These are phyloP conservation scores for Drosophila anomelani DNA, from an alignment of 2,888 invertebrate species.

Conservation along the genomic window DNA sequence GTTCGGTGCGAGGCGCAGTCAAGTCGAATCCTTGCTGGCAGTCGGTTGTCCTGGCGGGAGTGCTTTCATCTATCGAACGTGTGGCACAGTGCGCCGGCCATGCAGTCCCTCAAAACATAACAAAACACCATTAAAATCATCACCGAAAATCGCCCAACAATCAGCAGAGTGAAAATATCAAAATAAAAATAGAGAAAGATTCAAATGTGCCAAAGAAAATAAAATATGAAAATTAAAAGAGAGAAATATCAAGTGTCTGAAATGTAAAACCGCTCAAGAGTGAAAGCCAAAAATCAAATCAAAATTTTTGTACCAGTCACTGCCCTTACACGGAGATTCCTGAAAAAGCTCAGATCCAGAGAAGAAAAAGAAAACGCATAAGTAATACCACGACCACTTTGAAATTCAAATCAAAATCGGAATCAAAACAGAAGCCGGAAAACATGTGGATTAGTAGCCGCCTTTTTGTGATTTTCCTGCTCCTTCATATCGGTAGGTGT, in stretches of 20 bases:
- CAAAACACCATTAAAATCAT: conserved; percentile 39
- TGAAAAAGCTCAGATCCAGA: conserved; percentile 16
- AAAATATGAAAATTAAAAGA: neutral
- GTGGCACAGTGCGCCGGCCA: conserved; percentile 45
- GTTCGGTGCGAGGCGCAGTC: conserved; percentile 59
- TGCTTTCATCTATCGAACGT: conserved; percentile 20
- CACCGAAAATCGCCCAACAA: conserved; percentile 18
- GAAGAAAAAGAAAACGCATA: conserved; percentile 20
- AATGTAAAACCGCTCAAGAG: conserved; percentile 46
- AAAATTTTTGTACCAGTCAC: conserved; percentile 29
- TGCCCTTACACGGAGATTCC: conserved; percentile 32
- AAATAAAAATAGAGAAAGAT: conserved; percentile 14
- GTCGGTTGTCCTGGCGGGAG: conserved; percentile 67
- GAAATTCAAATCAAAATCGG: conserved; percentile 47
- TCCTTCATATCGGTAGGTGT: conserved; percentile 84
- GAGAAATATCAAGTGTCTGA: conserved; percentile 32
- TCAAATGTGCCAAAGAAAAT: conserved; percentile 62
- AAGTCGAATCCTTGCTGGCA: conserved; percentile 65
- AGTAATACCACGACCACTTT: conserved; percentile 12
- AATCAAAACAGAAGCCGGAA: conserved; percentile 78
- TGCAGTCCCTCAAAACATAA: conserved; percentile 44
- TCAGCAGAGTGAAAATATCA: conserved; percentile 10
- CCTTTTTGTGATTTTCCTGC: conserved; percentile 83
- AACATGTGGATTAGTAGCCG: conserved; percentile 85
- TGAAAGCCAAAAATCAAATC: conserved; percentile 39